Base-by-base conservation (phyloP, 2,888 invertebrate genomes). In the Slavum lentiscoides region DNA sequence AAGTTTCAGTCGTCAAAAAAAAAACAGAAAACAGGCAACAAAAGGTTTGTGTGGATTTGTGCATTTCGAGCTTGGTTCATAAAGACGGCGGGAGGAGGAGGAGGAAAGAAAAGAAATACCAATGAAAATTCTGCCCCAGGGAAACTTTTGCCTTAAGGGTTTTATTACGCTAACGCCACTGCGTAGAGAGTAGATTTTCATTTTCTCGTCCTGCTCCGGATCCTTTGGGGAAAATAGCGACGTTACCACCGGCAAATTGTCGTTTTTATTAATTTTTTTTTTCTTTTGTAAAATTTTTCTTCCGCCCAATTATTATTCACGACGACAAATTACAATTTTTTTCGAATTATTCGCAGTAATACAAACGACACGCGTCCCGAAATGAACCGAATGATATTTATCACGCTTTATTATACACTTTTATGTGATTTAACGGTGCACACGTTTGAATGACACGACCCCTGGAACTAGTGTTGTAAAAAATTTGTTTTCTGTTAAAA, bases 1-100 rank as follows among this genome's bases (percentile, higher is more conserved):
- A 77, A 77, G 70, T 80, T 80, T 70, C 39, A 39, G 77, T 80
- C 77, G 69, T 77, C 76, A 69, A 49, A 66, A 49, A 30, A 68
- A 23, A 49, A 67, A 49, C 49, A 74, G 39, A 67, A 59, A 77
- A 77, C 69, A 69, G 37, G 76, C 61, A 37, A 61, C 61, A 69
- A 75, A 59, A 69, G 76, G 49, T 68, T 69, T 21, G 21, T 43
- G 62, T 62, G 55, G 62, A 70, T 77, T 77, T 77, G 68, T 77
- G 69, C 69, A 69, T 77, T 77, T 77, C 69, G 8, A 70, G 62
- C 39, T 62, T 55, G 55, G 53, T 77, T 77, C 69, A 69, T 69
- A 77, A 69, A 70, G 37, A 70, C 21, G 53, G 21, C n/a, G 30
- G 43, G 37, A 49, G n/a, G 49, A 68, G 23, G 23, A 62, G 21